Evolutionary conservation across 2,888 invertebrate genomes (phyloP).

Genomic region (Gisinianus flammeolus): DNA sequence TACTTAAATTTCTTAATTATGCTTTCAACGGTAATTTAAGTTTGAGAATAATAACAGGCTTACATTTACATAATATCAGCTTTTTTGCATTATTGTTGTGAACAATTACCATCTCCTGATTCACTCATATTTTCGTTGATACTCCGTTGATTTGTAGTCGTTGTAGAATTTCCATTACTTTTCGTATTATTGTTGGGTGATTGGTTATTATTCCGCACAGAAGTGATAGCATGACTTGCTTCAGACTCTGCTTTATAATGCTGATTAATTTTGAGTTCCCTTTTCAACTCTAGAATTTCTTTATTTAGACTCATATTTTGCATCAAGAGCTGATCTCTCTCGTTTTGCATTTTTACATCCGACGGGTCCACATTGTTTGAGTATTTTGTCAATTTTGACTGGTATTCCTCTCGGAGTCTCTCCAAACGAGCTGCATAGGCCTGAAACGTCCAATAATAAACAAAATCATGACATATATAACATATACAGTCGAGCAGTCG

Average conservation of each 20-base stretch:
- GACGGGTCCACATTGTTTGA: background rate
- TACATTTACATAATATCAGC: too few species aligned
- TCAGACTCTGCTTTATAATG: slow-evolving; percentile 16
- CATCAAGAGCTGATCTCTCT: slow-evolving; percentile 17
- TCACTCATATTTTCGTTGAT: too few species aligned
- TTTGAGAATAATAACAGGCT: too few species aligned
- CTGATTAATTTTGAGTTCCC: slow-evolving; percentile 29
- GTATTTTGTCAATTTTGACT: slow-evolving; percentile 44
- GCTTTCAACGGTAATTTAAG: too few species aligned
- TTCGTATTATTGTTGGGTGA: background rate
- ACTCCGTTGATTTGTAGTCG: background rate
- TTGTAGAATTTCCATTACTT: background rate
- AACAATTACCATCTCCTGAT: too few species aligned
- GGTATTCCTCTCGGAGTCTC: slow-evolving; percentile 46
- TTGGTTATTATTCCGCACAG: slow-evolving; percentile 5
- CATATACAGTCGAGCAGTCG: too few species aligned
- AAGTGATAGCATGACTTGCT: slow-evolving; percentile 5
- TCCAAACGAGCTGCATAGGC: slow-evolving; percentile 45
- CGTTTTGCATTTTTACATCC: slow-evolving; percentile 12
- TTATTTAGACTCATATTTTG: slow-evolving; percentile 30
- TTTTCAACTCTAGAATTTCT: slow-evolving; percentile 25
- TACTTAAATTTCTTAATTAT: too few species aligned
- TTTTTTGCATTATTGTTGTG: too few species aligned
- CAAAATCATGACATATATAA: too few species aligned
- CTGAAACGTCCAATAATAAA: slow-evolving; percentile 35